Conservation (phyloP, 2,797 vertebrate species). For the Garrulus glandarius region DNA sequence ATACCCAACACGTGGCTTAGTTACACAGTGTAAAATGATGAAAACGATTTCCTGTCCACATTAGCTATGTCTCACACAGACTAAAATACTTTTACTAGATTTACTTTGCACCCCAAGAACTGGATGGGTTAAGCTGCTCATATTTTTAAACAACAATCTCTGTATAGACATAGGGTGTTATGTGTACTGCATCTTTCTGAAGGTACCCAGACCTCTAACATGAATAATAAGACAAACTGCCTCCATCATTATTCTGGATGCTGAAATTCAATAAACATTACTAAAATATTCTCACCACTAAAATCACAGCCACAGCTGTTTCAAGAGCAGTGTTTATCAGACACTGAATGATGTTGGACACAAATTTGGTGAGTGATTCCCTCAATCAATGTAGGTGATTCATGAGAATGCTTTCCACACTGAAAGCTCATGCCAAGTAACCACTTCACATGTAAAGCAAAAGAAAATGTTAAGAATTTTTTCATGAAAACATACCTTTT, state of each 20-base stretch:
- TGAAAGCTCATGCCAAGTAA: neutral
- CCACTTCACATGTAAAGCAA: neutral
- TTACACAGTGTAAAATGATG: slow-evolving; percentile 24
- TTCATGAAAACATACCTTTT: neutral
- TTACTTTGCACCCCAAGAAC: slow-evolving; percentile 19
- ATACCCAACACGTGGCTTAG: slow-evolving; percentile 2
- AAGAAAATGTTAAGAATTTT: neutral
- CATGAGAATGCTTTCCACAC: neutral
- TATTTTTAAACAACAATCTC: slow-evolving; percentile 2
- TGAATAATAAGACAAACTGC: slow-evolving; percentile 14
- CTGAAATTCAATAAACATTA: slow-evolving; percentile 33
- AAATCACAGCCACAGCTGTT: neutral
- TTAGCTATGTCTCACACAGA: neutral
- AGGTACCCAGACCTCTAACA: neutral
- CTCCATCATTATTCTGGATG: neutral
- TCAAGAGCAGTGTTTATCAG: neutral
- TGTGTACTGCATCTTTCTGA: neutral
- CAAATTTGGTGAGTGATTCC: neutral
- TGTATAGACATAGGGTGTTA: neutral
- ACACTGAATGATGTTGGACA: neutral
- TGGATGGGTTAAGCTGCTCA: neutral
- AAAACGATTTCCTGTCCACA: slow-evolving; percentile 39
- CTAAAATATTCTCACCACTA: slow-evolving; percentile 28
- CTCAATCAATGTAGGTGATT: neutral
- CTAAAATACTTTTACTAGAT: slow-evolving; percentile 46